These are phyloP conservation scores for Sipha flava DNA, from an alignment of 1,140 invertebrate genomes.

Conservation along the genomic window DNA sequence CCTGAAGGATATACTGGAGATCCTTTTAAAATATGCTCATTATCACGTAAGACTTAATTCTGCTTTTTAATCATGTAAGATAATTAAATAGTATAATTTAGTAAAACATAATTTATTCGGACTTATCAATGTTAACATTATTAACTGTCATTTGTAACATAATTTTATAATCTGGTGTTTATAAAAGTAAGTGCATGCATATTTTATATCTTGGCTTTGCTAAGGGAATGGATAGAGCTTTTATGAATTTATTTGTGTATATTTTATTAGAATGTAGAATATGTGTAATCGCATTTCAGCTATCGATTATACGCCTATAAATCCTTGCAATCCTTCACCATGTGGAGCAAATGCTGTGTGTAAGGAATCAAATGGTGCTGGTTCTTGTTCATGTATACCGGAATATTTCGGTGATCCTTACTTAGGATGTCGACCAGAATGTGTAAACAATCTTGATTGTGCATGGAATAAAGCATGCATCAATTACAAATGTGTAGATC, in stretches of 20 bases:
- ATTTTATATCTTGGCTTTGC: not conserved
- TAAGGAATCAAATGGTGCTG: slow-evolving; percentile 44
- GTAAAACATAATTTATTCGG: slow-evolving; percentile 45
- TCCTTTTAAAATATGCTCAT: slow-evolving; percentile 64
- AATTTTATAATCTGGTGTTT: no score
- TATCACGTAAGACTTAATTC: slow-evolving; percentile 53
- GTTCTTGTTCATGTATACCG: slow-evolving; percentile 59
- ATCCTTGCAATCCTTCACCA: slow-evolving; percentile 67
- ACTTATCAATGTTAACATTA: no score
- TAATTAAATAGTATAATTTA: slow-evolving; percentile 68
- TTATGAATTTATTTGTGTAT: not conserved
- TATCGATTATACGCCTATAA: slow-evolving; percentile 36
- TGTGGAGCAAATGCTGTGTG: slow-evolving; percentile 72
- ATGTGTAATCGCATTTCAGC: slow-evolving; percentile 37
- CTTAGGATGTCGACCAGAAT: slow-evolving; percentile 70
- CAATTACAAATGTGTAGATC: slow-evolving; percentile 70
- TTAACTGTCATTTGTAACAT: no score
- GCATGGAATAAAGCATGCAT: slow-evolving; percentile 68
- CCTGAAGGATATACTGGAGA: slow-evolving; percentile 72
- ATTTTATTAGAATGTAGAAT: slow-evolving; percentile 28
- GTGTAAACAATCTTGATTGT: slow-evolving; percentile 71
- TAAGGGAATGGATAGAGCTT: not conserved
- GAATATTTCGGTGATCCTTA: slow-evolving; percentile 72
- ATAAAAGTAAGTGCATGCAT: not conserved
- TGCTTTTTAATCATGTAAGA: slow-evolving; percentile 55